A percentile compares a stretch with the other conserved stretches of the same genome.
These are phyloP conservation scores for Pseudochaenichthys georgianus DNA, from an alignment of 2,797 vertebrate genomes.

Conservation along the genomic window DNA sequence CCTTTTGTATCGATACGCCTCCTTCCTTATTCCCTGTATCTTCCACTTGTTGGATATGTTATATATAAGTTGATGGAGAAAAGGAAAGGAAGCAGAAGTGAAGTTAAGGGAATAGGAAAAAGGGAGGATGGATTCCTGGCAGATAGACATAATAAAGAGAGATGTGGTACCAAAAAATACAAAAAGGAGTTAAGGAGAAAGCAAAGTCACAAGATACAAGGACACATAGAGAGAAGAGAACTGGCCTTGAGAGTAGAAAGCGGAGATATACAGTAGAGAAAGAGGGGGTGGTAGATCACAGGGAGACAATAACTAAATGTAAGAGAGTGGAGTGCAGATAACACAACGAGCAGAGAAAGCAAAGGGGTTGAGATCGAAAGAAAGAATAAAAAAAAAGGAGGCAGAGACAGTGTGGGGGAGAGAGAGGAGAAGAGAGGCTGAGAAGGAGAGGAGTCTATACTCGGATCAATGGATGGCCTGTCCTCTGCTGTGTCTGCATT, in stretches of 20 bases:
- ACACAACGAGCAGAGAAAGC: conserved; percentile 49
- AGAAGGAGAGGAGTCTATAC: conserved; percentile 70
- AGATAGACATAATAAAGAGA: conserved; percentile 35
- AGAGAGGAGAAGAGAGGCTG: conserved; percentile 52
- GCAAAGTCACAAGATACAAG: conserved; percentile 17
- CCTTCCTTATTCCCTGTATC: no score
- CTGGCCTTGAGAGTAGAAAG: conserved; percentile 27
- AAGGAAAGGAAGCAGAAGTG: conserved; percentile 12
- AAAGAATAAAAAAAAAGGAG: conserved; percentile 13
- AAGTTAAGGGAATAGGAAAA: conserved; percentile 27
- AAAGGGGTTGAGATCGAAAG: conserved; percentile 8
- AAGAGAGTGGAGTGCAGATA: conserved; percentile 49
- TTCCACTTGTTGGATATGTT: no score
- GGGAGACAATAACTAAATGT: conserved; percentile 54
- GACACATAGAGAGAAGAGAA: conserved; percentile 21
- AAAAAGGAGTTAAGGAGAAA: conserved; percentile 32
- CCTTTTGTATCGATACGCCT: no score
- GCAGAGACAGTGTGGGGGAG: conserved; percentile 59
- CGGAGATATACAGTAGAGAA: conserved; percentile 40
- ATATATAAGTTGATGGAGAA: conserved; percentile 7
- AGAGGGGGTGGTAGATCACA: conserved; percentile 53
- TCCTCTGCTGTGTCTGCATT: conserved; percentile 82
- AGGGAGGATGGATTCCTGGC: conserved; percentile 26
- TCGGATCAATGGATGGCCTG: conserved; percentile 80
- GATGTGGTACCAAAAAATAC: conserved; percentile 36